Conservation (phyloP, 2,888 invertebrate species). For the Priocnemis perturbator region DNA sequence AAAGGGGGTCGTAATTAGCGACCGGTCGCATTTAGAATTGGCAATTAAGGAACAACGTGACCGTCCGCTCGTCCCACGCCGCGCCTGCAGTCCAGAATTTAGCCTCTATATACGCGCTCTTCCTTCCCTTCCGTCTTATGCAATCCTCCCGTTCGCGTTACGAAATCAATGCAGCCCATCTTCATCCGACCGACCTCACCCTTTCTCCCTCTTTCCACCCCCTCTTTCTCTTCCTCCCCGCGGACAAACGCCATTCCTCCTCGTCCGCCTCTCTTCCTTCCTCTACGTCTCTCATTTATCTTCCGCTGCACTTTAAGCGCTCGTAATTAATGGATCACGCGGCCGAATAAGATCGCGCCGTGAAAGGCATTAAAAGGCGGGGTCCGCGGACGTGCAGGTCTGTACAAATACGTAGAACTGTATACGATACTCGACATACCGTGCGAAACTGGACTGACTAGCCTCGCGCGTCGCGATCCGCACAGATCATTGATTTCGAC, state of each 20-base stretch:
- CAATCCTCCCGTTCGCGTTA: constrained; percentile 31
- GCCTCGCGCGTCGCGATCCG: too few relatives aligned
- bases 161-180: constrained; percentile 26
- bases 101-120: constrained; percentile 2
- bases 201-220: constrained; percentile 1
- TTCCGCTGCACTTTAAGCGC: constrained; percentile 43
- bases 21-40: constrained; percentile 7
- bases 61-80: not conserved
- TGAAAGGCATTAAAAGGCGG: constrained; percentile 23
- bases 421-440: too few relatives aligned
- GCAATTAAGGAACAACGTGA: constrained; percentile 12
- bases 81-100: constrained; percentile 10
- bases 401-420: too few relatives aligned
- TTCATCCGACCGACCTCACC: constrained; percentile 5
- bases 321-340: constrained; percentile 47
- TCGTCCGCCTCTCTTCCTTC: constrained; percentile 12
- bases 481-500: too few relatives aligned
- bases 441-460: too few relatives aligned
- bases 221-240: not conserved
- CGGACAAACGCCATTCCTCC: not conserved
- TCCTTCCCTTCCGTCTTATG: constrained; percentile 25
- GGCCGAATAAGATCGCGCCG: constrained; percentile 33
- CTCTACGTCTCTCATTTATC: constrained; percentile 42
- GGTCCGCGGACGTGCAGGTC: not conserved
- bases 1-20: constrained; percentile 6